Percentiles rank a stretch among this genome's conserved stretches.
These are phyloP conservation scores for Cyprinodon brontotheroides DNA, from an alignment of 2,113 vertebrate genomes.

Conservation along the genomic window DNA sequence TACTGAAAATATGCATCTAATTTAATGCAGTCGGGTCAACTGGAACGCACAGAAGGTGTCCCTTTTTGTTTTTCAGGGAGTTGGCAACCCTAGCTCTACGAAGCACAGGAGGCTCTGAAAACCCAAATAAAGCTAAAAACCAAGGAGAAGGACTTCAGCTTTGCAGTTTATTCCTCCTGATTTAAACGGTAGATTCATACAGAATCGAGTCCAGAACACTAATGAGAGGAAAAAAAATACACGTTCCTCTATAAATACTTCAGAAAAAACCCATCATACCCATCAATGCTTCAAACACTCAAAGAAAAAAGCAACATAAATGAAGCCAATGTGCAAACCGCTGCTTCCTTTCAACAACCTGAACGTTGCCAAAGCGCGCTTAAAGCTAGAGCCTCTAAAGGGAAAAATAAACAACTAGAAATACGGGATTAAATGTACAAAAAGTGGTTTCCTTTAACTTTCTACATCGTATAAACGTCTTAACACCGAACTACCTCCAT, in stretches of 20 bases:
- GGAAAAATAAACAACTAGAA: not conserved
- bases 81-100: too few species aligned
- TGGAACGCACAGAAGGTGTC: too few species aligned
- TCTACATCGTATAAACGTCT: not conserved
- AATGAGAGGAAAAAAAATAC: conserved; percentile 1
- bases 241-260: not conserved
- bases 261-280: not conserved
- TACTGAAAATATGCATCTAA: too few species aligned
- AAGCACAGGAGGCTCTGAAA: not conserved
- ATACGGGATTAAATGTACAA: not conserved
- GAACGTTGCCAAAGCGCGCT: not conserved
- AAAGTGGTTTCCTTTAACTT: conserved; percentile 17
- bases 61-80: too few species aligned
- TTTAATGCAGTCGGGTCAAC: too few species aligned
- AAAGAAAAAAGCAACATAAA: conserved; percentile 8
- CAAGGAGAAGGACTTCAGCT: not conserved
- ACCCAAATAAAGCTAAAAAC: conserved; percentile 1
- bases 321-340: conserved; percentile 52
- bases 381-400: conserved; percentile 8
- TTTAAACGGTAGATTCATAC: not conserved
- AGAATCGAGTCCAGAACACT: not conserved
- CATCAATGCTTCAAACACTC: conserved; percentile 2
- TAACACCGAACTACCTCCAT: conserved; percentile 1
- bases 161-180: not conserved
- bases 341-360: conserved; percentile 31